Evolutionary conservation across 1,140 invertebrate species (phyloP), one percentile per base, ranked within the genome.

Genomic region (Atta cephalotes): DNA sequence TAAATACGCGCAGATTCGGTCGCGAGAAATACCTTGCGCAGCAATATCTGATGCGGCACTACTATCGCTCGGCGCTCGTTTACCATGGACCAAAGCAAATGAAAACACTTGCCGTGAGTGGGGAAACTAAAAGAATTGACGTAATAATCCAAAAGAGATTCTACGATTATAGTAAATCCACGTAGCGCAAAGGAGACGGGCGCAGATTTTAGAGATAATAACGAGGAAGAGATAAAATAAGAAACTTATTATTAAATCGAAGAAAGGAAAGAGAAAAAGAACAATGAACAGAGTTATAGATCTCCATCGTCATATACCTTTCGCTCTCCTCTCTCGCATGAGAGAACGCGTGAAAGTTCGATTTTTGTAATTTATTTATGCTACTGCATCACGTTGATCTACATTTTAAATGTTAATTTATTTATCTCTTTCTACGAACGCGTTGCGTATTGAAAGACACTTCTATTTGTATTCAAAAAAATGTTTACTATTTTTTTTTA

Each of bases 31-130:
- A 71, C 62, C 65, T 88, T 35, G 3, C 82, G 53, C 28, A 21
- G 16, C 87, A 89, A 82, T 88, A 90, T 60, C 88, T 63, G 60
- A 76, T 62, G 58, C 77, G 72, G 49, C 63, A 91, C 89, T 91
- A 90, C 82, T 90, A 88, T 31, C 58, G 70, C 86, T 49, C 18
- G 18, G n/a, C 39, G 63, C 72, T 51, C 77, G n/a, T 49, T 25
- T 56, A 2, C 45, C 60, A 60, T 84, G 85, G 85, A 87, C 88
- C 53, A 76, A 88, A 76, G 85, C 70, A 85, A 87, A 88, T 87
- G 89, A 91, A 82, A 92, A 92, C 89, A 92, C 89, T 91, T 91
- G 87, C 85, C 77, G 65, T 81, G 87, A 93, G 88, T 92, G 89
- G 92, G 92, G 92, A 93, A 93, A 93, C 91, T 91, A 82, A 89